phyloP scores from a whole-genome alignment of 2,797 vertebrate species.

The Hoplostethus mediterraneus region DNA sequence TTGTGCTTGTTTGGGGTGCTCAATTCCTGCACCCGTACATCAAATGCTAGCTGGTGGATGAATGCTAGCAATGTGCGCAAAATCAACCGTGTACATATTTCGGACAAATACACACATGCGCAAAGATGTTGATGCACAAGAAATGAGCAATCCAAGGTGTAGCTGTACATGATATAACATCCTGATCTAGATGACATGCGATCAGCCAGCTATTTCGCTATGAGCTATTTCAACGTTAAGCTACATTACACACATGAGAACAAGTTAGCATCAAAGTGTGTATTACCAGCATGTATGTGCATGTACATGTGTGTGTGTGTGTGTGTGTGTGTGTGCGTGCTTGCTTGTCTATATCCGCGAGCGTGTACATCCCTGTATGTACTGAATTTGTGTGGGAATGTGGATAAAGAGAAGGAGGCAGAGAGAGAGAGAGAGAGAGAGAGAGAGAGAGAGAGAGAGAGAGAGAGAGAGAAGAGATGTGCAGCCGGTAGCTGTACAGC shows the following conservation, averaged over 20 bases:
- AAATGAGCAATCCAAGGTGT: not conserved
- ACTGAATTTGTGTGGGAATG: not conserved
- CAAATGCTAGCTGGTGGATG: no score
- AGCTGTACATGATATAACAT: not conserved
- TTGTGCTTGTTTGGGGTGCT: no score
- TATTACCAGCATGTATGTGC: not conserved
- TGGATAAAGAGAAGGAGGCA: not conserved
- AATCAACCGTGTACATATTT: no score
- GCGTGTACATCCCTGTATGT: not conserved
- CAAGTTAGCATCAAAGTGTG: conserved; percentile 29
- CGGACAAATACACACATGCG: no score
- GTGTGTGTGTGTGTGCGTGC: not conserved
- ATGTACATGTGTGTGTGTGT: not conserved
- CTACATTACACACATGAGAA: not conserved
- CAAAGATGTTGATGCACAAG: no score
- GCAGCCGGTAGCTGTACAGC: conserved; percentile 9
- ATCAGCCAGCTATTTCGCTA: not conserved
- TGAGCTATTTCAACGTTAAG: not conserved
- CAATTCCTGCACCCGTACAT: no score
- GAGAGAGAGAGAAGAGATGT: conserved; percentile 8
- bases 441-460: not conserved
- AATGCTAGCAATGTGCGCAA: no score
- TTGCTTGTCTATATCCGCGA: not conserved
- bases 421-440: not conserved
- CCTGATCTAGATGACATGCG: not conserved